phyloP scores from a whole-genome alignment of 2,113 vertebrate species.

The Chamaetylas fuelleborni region DNA sequence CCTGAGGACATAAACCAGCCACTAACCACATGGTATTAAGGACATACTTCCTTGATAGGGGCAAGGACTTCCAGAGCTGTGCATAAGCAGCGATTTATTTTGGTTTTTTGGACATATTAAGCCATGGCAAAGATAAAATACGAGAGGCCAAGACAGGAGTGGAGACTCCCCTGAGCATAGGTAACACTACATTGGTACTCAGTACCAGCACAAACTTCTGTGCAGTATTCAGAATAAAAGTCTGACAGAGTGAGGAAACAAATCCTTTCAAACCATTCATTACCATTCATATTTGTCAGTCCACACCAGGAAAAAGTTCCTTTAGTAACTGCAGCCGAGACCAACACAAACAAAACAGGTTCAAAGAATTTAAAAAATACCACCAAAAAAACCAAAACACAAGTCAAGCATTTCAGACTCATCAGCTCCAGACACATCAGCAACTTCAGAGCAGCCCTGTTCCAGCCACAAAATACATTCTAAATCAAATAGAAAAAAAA shows the following conservation, averaged over 20 bases:
- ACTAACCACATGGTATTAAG: background rate
- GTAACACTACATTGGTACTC: too few relatives aligned
- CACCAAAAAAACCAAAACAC: background rate
- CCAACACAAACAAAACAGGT: background rate
- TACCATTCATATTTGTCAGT: background rate
- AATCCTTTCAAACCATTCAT: background rate
- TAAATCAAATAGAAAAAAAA: background rate
- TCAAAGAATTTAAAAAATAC: background rate
- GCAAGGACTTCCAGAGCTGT: background rate
- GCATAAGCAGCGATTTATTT: background rate
- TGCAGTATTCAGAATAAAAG: background rate
- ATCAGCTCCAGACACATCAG: background rate
- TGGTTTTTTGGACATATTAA: background rate
- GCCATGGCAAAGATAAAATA: background rate
- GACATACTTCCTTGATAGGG: background rate
- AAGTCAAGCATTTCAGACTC: background rate
- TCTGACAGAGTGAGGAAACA: background rate
- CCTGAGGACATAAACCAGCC: background rate
- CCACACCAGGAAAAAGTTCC: background rate
- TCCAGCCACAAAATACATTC: background rate
- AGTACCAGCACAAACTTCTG: background rate
- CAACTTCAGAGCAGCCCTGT: background rate
- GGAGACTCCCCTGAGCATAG: background rate
- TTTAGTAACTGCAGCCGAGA: background rate
- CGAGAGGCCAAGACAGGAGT: fast-evolving